Evolutionary conservation across 2,113 vertebrate genomes (phyloP), one percentile per base, ranked within the genome.

Genomic region (Bujurquina vittata): DNA sequence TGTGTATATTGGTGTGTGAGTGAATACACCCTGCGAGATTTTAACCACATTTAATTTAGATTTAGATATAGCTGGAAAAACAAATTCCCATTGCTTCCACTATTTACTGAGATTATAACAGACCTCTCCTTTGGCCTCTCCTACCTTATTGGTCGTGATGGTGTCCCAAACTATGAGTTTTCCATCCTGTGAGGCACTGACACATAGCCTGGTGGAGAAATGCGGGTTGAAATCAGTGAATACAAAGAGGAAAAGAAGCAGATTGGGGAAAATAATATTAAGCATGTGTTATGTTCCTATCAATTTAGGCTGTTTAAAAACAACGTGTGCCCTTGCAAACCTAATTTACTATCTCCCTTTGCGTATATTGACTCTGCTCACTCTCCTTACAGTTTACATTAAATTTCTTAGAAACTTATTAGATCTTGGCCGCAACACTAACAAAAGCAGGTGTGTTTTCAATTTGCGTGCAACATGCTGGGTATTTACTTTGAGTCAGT

Each of bases 131-230:
- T 67, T 46, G 7, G 52, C 52, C 40, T 59, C 29, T 74, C 86
- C 37, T 91, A 98, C 98, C 98, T 99, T 99, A 92, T 99, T 99
- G 81, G 98, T 99, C 55, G 97, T 96, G 58, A 98, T 96, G 2
- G 94, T 99, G 94, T 99, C 98, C 98, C 98, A 99, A 35, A 99
- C 97, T 1, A 99, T 99, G 82, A 99, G 95, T 85, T 99, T 99
- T 78, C 98, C 98, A 3, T 99, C 98, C 92, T 99, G 98, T 1
- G 98, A 99, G 35, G 98, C 98, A 92, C 98, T 99, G 91, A 99
- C 97, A 91, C 99, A 95, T 84, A 98, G 94, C 92, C 98, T 99
- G 89, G 8, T 95, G 72, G 63, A 52, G 49, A 17, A 43, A 49
- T 6, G 2, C 35, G 6, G 20, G 59, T 63, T 35, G 2, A 49